Percentiles rank a stretch among this genome's conserved stretches.
These are phyloP conservation scores for Babylonia areolata DNA, from an alignment of 1,140 invertebrate species.

Conservation along the genomic window DNA sequence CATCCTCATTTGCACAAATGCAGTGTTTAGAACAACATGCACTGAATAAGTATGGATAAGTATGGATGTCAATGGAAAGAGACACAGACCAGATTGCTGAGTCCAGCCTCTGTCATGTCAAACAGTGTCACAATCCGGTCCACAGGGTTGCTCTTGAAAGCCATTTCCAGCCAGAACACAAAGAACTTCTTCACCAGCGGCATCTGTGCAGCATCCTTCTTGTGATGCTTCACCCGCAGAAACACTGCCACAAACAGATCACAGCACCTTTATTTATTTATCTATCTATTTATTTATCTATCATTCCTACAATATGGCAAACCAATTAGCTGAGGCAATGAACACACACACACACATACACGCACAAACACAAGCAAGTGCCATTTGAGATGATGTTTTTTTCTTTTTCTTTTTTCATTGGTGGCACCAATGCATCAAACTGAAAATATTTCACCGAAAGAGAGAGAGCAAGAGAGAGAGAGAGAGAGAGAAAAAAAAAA, in stretches of 20 bases:
- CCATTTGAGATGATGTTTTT: too few relatives aligned
- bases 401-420: too few relatives aligned
- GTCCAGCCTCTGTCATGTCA: constrained; percentile 90
- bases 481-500: too few relatives aligned
- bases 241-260: constrained; percentile 63
- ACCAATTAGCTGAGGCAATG: not conserved
- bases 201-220: constrained; percentile 83
- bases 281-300: not conserved
- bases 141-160: constrained; percentile 83
- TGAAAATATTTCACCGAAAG: too few relatives aligned
- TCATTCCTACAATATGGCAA: too few relatives aligned
- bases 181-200: constrained; percentile 87
- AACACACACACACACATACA: too few relatives aligned
- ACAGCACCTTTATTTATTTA: not conserved
- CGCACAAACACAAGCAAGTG: too few relatives aligned
- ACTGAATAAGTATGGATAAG: not conserved
- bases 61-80: not conserved
- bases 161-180: constrained; percentile 91
- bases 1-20: too few relatives aligned
- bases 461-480: too few relatives aligned
- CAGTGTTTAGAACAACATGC: too few relatives aligned
- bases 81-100: constrained; percentile 89
- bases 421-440: too few relatives aligned
- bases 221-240: constrained; percentile 69
- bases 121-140: constrained; percentile 90